Conservation (phyloP, 2,113 vertebrate genomes). For the Thermophis baileyi region DNA sequence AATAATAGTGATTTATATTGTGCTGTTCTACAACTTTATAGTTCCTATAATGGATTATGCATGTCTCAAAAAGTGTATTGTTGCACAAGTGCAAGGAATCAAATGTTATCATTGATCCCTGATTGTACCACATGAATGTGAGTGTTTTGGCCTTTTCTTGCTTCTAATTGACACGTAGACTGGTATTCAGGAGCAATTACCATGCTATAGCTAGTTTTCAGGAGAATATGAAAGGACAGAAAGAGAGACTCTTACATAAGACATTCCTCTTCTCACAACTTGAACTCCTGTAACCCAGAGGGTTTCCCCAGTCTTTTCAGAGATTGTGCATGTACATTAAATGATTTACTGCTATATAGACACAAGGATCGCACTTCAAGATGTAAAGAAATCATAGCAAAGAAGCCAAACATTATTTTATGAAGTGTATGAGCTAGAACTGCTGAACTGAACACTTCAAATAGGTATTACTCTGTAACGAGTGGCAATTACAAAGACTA, state of each 20-base stretch:
- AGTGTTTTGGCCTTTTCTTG: not conserved
- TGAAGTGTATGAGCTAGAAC: not conserved
- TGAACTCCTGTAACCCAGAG: not conserved
- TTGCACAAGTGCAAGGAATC: not conserved
- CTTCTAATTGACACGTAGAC: not conserved
- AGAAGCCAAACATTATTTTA: not conserved
- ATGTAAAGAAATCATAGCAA: not conserved
- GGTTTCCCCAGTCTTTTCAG: not conserved
- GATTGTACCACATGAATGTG: not conserved
- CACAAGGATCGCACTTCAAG: not conserved
- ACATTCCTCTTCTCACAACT: not conserved
- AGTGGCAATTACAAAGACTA: not conserved
- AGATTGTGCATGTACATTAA: not conserved
- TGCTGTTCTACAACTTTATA: slow-evolving; percentile 1
- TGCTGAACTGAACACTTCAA: not conserved
- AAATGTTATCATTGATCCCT: not conserved
- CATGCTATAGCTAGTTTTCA: not conserved
- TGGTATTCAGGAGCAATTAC: too few relatives aligned
- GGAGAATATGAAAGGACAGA: not conserved
- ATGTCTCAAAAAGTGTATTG: slow-evolving; percentile 37
- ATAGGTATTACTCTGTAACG: not conserved
- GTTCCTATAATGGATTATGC: not conserved
- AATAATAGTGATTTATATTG: slow-evolving; percentile 65
- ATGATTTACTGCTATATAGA: not conserved
- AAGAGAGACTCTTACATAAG: not conserved